Conservation (phyloP, 2,888 invertebrate species). For the Anodontia alba region DNA sequence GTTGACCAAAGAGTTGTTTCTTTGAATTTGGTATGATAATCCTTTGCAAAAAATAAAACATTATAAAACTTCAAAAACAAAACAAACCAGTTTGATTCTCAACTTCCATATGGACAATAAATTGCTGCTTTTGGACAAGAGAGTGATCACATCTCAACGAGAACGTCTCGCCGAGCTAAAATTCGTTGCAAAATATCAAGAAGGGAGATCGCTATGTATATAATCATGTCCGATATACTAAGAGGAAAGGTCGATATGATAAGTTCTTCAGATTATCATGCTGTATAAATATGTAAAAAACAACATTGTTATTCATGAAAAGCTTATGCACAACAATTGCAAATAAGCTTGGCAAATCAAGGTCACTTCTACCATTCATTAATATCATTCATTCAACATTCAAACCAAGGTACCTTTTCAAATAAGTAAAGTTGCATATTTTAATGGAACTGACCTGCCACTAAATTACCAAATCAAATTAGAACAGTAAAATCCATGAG, state of each 20-base stretch:
- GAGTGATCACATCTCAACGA: neutral
- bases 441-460: neutral
- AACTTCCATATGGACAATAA: too few relatives aligned
- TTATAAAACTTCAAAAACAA: too few relatives aligned
- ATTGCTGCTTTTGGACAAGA: too few relatives aligned
- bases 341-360: too few relatives aligned
- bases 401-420: constrained; percentile 6
- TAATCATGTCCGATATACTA: too few relatives aligned
- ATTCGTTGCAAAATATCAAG: constrained; percentile 13
- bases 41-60: too few relatives aligned
- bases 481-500: too few relatives aligned
- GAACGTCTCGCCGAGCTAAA: neutral
- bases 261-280: neutral
- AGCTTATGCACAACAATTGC: neutral
- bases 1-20: too few relatives aligned
- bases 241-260: neutral
- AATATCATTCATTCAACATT: neutral
- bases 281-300: neutral
- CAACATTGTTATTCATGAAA: neutral
- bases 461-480: neutral
- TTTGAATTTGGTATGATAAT: too few relatives aligned
- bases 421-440: constrained; percentile 1
- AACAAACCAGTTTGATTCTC: too few relatives aligned
- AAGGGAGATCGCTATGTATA: neutral
- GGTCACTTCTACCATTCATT: too few relatives aligned